phyloP scores from a whole-genome alignment of 2,888 invertebrate species.

The Hanleya hanleyi region DNA sequence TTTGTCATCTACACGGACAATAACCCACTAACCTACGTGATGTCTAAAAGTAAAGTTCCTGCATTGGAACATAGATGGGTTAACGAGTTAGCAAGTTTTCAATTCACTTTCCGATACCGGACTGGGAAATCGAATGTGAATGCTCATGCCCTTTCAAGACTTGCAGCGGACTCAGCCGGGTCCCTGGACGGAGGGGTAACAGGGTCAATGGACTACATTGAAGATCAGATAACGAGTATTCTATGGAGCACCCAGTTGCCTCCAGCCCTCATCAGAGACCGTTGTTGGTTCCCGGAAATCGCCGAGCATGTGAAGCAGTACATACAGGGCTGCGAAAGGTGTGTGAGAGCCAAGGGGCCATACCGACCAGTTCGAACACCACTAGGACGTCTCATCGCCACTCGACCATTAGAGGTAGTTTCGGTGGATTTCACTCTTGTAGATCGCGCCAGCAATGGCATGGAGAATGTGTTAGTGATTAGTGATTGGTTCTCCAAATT shows the following conservation, averaged over 20 bases:
- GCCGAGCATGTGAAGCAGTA: background rate
- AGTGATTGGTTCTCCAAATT: background rate
- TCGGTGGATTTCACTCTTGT: background rate
- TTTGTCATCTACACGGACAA: conserved; percentile 28
- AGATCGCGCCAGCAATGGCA: background rate
- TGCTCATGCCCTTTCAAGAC: conserved; percentile 27
- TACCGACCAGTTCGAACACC: background rate
- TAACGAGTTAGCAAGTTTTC: conserved; percentile 21
- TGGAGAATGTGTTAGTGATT: conserved; percentile 1
- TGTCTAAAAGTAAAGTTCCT: conserved; percentile 19
- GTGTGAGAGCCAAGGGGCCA: background rate
- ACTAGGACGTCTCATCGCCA: background rate
- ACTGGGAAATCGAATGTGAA: conserved; percentile 22
- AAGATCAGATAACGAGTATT: background rate
- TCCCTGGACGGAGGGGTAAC: background rate
- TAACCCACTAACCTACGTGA: conserved; percentile 20
- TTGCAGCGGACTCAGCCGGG: background rate
- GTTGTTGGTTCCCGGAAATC: background rate
- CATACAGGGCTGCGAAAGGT: background rate
- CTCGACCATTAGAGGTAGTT: background rate
- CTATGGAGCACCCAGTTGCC: background rate
- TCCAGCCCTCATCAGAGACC: background rate
- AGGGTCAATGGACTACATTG: background rate
- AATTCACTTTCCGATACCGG: conserved; percentile 21
- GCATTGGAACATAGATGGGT: conserved; percentile 33